Evolutionary conservation across 2,113 vertebrate species (phyloP).

Genomic region (Corythoichthys haematopterus): DNA sequence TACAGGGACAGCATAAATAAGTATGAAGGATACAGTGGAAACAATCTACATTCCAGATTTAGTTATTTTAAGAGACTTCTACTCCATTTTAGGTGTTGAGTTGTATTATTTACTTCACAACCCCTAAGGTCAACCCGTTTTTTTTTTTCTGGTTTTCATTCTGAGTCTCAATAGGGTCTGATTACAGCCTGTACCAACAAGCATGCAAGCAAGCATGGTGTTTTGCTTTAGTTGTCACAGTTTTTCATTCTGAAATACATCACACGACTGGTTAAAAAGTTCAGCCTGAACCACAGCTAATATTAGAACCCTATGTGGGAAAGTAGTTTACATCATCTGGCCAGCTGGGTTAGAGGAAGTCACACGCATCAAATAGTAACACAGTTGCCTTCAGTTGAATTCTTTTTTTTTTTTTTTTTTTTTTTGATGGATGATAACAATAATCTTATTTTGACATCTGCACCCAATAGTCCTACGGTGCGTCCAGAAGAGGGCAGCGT

Average conservation of each 20-base stretch:
- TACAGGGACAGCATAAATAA: neutral
- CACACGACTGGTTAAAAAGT: slow-evolving; percentile 6
- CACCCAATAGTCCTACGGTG: slow-evolving; percentile 50
- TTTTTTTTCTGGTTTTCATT: neutral
- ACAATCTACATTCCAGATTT: neutral
- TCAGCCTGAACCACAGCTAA: neutral
- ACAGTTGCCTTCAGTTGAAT: neutral
- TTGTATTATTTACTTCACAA: neutral
- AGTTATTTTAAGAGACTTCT: neutral
- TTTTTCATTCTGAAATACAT: neutral
- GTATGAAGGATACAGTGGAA: neutral
- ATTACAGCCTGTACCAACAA: neutral
- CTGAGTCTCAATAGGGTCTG: neutral
- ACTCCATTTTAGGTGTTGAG: neutral
- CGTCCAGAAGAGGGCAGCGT: slow-evolving; percentile 71
- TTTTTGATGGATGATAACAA: neutral
- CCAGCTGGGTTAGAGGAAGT: slow-evolving; percentile 2
- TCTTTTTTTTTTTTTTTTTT: neutral
- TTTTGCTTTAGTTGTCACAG: neutral
- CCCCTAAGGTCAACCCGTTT: neutral
- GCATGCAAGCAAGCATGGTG: neutral
- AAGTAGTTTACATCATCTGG: neutral
- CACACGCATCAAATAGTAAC: neutral
- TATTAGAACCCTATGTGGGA: slow-evolving; percentile 3
- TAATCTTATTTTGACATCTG: neutral